Evolutionary conservation across 2,797 vertebrate genomes (phyloP).

Genomic region (Tokudaia tokunoshimensis): DNA sequence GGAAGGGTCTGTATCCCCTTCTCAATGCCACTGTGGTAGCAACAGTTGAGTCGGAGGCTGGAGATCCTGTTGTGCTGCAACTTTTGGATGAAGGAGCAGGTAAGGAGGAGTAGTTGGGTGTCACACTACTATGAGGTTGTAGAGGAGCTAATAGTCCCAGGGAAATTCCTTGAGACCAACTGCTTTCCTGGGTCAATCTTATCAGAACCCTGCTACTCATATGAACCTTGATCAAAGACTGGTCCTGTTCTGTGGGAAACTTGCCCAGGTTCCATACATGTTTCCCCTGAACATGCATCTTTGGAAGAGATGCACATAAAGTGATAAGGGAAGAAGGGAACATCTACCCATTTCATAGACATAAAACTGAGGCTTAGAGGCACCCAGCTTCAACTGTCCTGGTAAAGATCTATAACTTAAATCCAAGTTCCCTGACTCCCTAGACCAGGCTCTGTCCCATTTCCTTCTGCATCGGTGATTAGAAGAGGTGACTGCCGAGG

Average conservation of each 20-base stretch:
- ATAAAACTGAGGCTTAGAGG: background rate
- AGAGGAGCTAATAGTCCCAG: background rate
- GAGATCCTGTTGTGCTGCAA: conserved; percentile 63
- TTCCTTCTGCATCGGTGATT: conserved; percentile 22
- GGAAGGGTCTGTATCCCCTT: conserved; percentile 84
- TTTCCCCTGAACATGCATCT: background rate
- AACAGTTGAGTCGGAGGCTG: conserved; percentile 81
- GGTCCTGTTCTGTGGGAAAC: background rate
- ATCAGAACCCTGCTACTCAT: background rate
- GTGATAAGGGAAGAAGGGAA: background rate
- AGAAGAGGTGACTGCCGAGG: background rate
- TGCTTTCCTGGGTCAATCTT: conserved; percentile 3
- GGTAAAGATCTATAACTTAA: background rate
- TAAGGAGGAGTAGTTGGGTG: conserved; percentile 61
- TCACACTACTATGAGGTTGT: too few relatives aligned
- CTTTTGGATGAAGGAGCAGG: conserved; percentile 89
- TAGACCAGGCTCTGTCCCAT: background rate
- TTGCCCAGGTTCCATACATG: background rate
- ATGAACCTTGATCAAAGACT: background rate
- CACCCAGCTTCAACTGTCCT: background rate
- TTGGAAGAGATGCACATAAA: background rate
- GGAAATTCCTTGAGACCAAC: background rate
- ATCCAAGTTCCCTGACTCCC: background rate
- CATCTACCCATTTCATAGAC: background rate
- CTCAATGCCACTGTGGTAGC: conserved; percentile 85